Base-by-base conservation (phyloP, 2,113 vertebrate species). In the Indri indri region DNA sequence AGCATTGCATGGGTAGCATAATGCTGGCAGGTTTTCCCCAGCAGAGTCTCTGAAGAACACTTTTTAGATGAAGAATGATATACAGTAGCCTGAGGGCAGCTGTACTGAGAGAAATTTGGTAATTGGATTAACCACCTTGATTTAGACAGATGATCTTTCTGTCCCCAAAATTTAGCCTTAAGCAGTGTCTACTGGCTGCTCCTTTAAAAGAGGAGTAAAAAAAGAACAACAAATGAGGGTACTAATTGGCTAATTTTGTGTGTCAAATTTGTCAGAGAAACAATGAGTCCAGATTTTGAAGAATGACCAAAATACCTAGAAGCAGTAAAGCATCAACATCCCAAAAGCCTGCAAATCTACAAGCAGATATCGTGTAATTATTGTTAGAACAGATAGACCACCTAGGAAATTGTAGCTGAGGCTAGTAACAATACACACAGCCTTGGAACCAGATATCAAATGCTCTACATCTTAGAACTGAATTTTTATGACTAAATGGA, bases 91-190 rank as follows among this genome's bases (percentile, higher is more conserved):
- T 0, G 27, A 70, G 79, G 70, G 63, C 42, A 65, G 20, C 61
- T 76, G 5, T 52, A 32, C 50, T 59, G 68, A 87, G 63, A 91
- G 79, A 88, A 95, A 93, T 82, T 86, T 45, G 63, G 77, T 91
- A 54, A 81, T 34, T 97, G 91, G 70, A 94, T 86, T 93, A 90
- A 83, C 68, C 82, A 93, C 77, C 77, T 88, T 80, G 34, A 34
- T 82, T 95, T 94, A 71, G 92, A 88, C 23, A 23, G 37, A 52
- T 59, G 23, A 45, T 91, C 37, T 91, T 94, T 81, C 88, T 70
- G 37, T 83, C 30, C 59, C 68, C 17, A 61, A 80, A 83, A 80
- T 83, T 77, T 76, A 94, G 61, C 79, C 73, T 63, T 89, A 65
- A 96, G 40, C 70, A 6, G 22, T 83, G 17, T 83, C 92, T 91